Evolutionary conservation across 2,888 invertebrate genomes (phyloP).

Genomic region (Clistopyga incitator): DNA sequence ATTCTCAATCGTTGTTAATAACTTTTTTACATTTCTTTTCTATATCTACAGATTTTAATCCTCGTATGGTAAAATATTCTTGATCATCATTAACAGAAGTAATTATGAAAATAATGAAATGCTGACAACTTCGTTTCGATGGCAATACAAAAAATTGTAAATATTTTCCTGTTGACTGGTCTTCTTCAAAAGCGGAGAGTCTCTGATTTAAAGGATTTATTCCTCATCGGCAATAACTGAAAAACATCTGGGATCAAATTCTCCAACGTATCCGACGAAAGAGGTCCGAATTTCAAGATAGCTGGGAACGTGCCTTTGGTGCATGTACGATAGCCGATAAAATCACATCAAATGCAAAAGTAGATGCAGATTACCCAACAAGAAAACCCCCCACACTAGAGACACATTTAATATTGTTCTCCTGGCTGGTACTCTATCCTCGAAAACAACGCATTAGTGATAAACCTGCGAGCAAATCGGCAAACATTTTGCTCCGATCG

Average conservation of each 20-base stretch:
- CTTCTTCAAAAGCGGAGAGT: background rate
- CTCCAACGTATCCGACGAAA: slow-evolving; percentile 21
- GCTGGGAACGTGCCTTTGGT: slow-evolving; percentile 55
- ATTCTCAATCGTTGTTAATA: too few species aligned
- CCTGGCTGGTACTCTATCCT: slow-evolving; percentile 43
- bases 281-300: slow-evolving; percentile 40
- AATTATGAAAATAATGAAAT: background rate
- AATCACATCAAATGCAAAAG: slow-evolving; percentile 1
- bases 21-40: too few species aligned
- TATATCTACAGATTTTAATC: too few species aligned
- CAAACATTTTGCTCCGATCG: slow-evolving; percentile 38
- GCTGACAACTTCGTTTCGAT: background rate
- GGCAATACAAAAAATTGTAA: background rate
- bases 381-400: background rate
- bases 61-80: too few species aligned
- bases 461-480: slow-evolving; percentile 46
- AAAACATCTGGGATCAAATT: slow-evolving; percentile 42
- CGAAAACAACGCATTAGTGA: slow-evolving; percentile 62
- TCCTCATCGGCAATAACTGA: slow-evolving; percentile 32
- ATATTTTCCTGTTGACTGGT: background rate
- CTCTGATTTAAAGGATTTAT: slow-evolving; percentile 12
- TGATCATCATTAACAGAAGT: background rate
- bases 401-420: slow-evolving; percentile 53
- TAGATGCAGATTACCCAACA: slow-evolving; percentile 36
- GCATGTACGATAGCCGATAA: slow-evolving; percentile 40